Percentiles rank a stretch among this genome's conserved stretches.
Conservation (phyloP, 2,888 invertebrate genomes). For the Cataglyphis albicans region DNA sequence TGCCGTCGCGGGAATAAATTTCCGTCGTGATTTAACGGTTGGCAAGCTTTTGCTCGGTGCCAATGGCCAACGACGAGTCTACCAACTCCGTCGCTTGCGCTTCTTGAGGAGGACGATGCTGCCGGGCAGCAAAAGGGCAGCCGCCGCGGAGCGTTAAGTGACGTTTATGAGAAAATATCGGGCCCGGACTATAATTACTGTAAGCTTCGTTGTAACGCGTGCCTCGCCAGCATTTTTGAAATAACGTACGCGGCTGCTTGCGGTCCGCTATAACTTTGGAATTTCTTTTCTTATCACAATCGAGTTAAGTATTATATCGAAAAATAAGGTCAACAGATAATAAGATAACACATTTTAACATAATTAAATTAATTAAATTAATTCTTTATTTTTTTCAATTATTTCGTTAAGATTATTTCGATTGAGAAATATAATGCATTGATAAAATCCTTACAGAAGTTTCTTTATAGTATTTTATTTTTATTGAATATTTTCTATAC, state of each 20-base stretch:
- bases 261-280: background rate
- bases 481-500: background rate
- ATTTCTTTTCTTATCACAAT: slow-evolving; percentile 13
- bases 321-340: background rate
- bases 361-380: background rate
- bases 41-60: slow-evolving; percentile 23
- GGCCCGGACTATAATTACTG: slow-evolving; percentile 73
- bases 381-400: no score
- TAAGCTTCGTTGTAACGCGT: slow-evolving; percentile 69
- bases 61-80: slow-evolving; percentile 32
- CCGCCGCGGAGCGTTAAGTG: slow-evolving; percentile 69
- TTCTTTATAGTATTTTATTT: background rate
- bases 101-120: slow-evolving; percentile 28
- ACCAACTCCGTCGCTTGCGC: slow-evolving; percentile 8
- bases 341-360: background rate
- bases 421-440: background rate
- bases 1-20: slow-evolving; percentile 36
- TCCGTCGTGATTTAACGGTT: slow-evolving; percentile 37
- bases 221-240: slow-evolving; percentile 39
- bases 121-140: slow-evolving; percentile 19
- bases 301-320: background rate
- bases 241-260: slow-evolving; percentile 13
- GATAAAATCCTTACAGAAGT: background rate
- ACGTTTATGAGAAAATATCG: slow-evolving; percentile 78
- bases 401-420: background rate